phyloP scores from a whole-genome alignment of 1,140 invertebrate genomes.

The Choristoneura fumiferana region DNA sequence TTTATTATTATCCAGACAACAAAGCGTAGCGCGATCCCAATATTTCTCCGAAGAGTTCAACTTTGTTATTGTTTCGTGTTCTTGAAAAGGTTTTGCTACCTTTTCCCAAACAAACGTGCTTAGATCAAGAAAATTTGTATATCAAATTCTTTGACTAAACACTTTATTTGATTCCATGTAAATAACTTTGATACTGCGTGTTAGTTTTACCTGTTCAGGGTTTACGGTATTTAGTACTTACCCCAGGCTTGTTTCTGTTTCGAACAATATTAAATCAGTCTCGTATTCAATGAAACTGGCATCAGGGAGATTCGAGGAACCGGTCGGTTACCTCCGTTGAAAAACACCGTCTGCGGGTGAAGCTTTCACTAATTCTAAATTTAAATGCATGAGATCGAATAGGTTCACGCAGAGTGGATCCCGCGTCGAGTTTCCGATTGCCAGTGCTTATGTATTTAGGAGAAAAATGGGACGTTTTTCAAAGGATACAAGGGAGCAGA shows the following conservation, averaged over 20 bases:
- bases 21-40: neutral
- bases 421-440: conserved; percentile 49
- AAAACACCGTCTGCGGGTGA: conserved; percentile 58
- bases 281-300: conserved; percentile 57
- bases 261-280: conserved; percentile 58
- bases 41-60: neutral
- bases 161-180: conserved; percentile 1
- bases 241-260: conserved; percentile 25
- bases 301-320: conserved; percentile 52
- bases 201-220: neutral
- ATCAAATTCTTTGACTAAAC: neutral
- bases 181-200: neutral
- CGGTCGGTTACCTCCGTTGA: conserved; percentile 55
- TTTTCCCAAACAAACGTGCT: neutral
- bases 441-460: conserved; percentile 60
- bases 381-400: conserved; percentile 76
- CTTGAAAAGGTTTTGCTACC: neutral
- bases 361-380: conserved; percentile 72
- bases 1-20: neutral
- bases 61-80: conserved; percentile 13
- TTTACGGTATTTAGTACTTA: too few relatives aligned
- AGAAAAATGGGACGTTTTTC: conserved; percentile 46
- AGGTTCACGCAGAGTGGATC: conserved; percentile 57
- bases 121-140: neutral
- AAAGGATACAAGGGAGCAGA: conserved; percentile 38